phyloP scores from a whole-genome alignment of 2,888 invertebrate genomes.

The Euzophera pinguis region DNA sequence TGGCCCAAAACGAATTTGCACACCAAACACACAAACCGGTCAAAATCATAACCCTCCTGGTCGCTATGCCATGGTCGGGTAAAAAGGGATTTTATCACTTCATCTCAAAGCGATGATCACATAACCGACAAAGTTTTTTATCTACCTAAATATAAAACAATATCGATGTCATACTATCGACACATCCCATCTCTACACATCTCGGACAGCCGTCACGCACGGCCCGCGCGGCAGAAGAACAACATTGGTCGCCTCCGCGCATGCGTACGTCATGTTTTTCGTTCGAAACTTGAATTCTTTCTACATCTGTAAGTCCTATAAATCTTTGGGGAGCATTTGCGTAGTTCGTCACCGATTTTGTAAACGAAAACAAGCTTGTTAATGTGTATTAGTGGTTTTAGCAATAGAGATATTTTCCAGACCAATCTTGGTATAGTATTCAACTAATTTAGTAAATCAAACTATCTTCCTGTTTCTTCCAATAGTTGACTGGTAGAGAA shows the following conservation, averaged over 20 bases:
- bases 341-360: slow-evolving; percentile 13
- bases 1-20: too few relatives aligned
- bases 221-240: slow-evolving; percentile 31
- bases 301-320: slow-evolving; percentile 46
- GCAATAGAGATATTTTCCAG: too few relatives aligned
- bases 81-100: too few relatives aligned
- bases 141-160: background rate
- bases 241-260: slow-evolving; percentile 57
- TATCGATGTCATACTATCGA: slow-evolving; percentile 30
- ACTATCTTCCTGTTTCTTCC: too few relatives aligned
- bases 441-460: too few relatives aligned
- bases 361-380: slow-evolving; percentile 36
- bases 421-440: too few relatives aligned
- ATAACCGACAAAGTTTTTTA: too few relatives aligned
- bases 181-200: slow-evolving; percentile 30
- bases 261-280: slow-evolving; percentile 63
- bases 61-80: too few relatives aligned
- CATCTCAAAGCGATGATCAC: too few relatives aligned
- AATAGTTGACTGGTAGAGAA: too few relatives aligned
- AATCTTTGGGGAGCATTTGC: slow-evolving; percentile 46
- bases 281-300: slow-evolving; percentile 42
- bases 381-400: background rate
- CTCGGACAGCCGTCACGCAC: slow-evolving; percentile 41
- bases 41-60: too few relatives aligned
- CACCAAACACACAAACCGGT: too few relatives aligned